Evolutionary conservation across 2,888 invertebrate species (phyloP), one percentile per base, ranked within the genome.

Genomic region (Odontocerum albicorne): DNA sequence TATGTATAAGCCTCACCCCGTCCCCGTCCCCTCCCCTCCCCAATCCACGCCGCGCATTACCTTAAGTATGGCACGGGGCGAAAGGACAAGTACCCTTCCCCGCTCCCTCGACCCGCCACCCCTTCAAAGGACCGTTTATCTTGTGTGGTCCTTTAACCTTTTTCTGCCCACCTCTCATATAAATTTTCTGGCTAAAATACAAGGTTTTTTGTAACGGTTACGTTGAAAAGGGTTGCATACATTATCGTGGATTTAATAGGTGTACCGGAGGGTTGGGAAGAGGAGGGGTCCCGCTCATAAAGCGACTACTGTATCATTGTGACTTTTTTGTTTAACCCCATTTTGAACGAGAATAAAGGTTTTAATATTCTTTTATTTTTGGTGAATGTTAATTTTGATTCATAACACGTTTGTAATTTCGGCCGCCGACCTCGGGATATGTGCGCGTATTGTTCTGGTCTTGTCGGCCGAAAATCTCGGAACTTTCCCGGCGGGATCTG

Each of bases 121-220:
- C 17, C 50, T 21, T 17, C 42, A 43, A 32, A 33, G 32, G 50
- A 43, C 33, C 50, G 50, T 42, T 42, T 50, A 55, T 55, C 55
- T 55, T 49, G n/a, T 55, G 42, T 42, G 49, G 49, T 43, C 55
- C 55, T 49, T 36, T 55, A 49, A 55, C 49, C 54, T 54, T 54
- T 54, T 54, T 43, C 54, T 33, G 54, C 33, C 54, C 33, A 42
- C 54, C 55, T 55, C 49, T 49, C 47, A 55, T 55, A 55, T 55
- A 55, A 55, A 49, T 55, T 54, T 55, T 55, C 42, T 20, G 49
- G 16, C 39, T 55, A 40, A 55, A 55, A 55, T 55, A 49, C 55
- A 33, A 43, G 31, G 33, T 43, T 49, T 49, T 49, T 49, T 49
- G 49, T 20, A n/a, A n/a, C n/a, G n/a, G n/a, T n/a, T 39, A 31